phyloP scores from a whole-genome alignment of 2,113 vertebrate genomes.

The Puma concolor region DNA sequence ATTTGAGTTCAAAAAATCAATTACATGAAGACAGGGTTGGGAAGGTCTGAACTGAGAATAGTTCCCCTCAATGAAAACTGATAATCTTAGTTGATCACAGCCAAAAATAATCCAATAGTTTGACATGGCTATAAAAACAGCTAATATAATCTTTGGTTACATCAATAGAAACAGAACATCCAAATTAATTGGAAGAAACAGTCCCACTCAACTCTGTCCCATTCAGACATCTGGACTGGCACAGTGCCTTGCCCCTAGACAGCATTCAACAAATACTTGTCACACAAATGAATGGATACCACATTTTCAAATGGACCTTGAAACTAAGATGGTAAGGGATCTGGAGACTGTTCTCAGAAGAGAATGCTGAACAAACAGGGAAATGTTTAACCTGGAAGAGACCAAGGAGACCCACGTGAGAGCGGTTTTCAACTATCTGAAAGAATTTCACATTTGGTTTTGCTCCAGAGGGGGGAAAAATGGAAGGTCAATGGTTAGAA shows the following conservation, averaged over 20 bases:
- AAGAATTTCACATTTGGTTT: conserved; percentile 57
- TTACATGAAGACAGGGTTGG: background rate
- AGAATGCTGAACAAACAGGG: conserved; percentile 47
- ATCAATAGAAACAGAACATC: conserved; percentile 34
- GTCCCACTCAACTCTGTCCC: background rate
- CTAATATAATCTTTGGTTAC: conserved; percentile 22
- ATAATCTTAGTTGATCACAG: conserved; percentile 41
- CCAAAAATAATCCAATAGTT: conserved; percentile 43
- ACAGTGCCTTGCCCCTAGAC: background rate
- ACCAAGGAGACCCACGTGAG: conserved; percentile 19
- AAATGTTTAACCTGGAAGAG: conserved; percentile 48
- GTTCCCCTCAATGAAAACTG: conserved; percentile 19
- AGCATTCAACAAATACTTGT: conserved; percentile 46
- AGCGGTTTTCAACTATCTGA: conserved; percentile 47
- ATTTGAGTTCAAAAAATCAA: conserved; percentile 57
- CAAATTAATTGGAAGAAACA: conserved; percentile 9
- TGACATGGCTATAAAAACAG: background rate
- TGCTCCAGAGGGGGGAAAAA: background rate
- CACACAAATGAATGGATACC: conserved; percentile 16
- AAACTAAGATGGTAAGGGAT: conserved; percentile 48
- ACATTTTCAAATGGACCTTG: conserved; percentile 45
- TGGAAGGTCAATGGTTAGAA: conserved; percentile 4
- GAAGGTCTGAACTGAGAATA: background rate
- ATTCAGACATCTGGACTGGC: conserved; percentile 19
- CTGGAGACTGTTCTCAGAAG: conserved; percentile 53